phyloP scores from a whole-genome alignment of 2,888 invertebrate species.

The Trichacis sp. region DNA sequence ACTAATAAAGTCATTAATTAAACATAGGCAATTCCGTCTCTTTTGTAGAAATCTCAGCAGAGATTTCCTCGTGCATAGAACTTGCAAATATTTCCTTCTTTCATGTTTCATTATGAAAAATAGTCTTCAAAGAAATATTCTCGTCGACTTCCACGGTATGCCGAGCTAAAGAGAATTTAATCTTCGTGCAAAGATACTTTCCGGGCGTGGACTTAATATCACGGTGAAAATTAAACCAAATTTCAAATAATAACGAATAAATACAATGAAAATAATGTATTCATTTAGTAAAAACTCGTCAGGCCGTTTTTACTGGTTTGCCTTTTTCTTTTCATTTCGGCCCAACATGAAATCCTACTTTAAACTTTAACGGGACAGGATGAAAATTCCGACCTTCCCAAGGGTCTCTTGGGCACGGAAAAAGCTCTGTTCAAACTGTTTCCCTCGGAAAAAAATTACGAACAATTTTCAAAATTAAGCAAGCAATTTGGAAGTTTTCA shows the following conservation, averaged over 20 bases:
- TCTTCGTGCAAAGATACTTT: constrained; percentile 4
- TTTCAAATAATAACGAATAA: background rate
- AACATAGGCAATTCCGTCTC: background rate
- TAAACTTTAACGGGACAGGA: background rate
- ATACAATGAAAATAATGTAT: no score
- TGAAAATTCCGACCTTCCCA: constrained; percentile 1
- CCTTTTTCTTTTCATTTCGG: background rate
- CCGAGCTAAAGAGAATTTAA: constrained; percentile 6
- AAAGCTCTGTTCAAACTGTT: background rate
- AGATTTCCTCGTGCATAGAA: background rate
- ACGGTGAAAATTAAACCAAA: background rate
- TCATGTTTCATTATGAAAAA: constrained; percentile 1
- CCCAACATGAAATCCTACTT: background rate
- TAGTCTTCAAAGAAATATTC: constrained; percentile 2
- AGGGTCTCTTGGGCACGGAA: background rate
- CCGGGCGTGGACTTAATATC: constrained; percentile 4
- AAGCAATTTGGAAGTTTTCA: background rate
- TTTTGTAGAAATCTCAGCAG: background rate
- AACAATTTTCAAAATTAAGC: background rate
- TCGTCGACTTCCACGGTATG: constrained; percentile 1
- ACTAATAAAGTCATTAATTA: background rate
- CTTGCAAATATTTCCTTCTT: background rate
- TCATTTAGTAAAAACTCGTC: no score
- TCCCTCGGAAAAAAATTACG: background rate
- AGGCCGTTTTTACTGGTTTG: background rate